Evolutionary conservation across 2,888 invertebrate species (phyloP).

Genomic region (Chrysomela aeneicollis): DNA sequence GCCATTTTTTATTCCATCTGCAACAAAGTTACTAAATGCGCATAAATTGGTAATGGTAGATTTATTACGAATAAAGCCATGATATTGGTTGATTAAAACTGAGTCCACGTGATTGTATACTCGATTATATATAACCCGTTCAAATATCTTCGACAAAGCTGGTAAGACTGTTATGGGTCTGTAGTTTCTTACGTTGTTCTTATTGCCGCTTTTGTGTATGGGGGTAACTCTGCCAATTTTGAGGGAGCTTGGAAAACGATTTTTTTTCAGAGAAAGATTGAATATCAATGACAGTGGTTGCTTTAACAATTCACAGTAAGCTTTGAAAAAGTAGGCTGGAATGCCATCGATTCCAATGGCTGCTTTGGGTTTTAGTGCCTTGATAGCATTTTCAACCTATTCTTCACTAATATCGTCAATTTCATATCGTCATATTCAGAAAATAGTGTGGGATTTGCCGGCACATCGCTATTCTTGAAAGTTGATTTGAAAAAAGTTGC

Average conservation of each 20-base stretch:
- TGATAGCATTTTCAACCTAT: neutral
- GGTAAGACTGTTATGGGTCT: conserved; percentile 1
- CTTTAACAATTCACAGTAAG: neutral
- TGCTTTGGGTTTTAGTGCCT: conserved; percentile 7
- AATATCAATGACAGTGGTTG: neutral
- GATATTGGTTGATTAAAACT: conserved; percentile 6
- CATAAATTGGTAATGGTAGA: neutral
- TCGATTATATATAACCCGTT: neutral
- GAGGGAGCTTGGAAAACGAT: neutral
- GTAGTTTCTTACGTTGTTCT: conserved; percentile 1
- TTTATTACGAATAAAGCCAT: conserved; percentile 7
- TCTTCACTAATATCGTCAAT: too few relatives aligned
- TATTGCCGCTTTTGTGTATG: neutral
- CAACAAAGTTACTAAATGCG: too few relatives aligned
- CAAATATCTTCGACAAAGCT: conserved; percentile 8
- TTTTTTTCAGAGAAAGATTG: neutral
- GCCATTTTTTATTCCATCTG: too few relatives aligned
- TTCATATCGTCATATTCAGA: neutral
- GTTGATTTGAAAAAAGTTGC: neutral
- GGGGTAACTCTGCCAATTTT: neutral
- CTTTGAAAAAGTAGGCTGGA: neutral
- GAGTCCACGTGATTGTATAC: neutral
- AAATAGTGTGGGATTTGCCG: too few relatives aligned
- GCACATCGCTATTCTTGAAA: neutral
- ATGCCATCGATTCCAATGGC: neutral